Evolutionary conservation across 2,888 invertebrate genomes (phyloP).

Genomic region (Physocephala rufipes): DNA sequence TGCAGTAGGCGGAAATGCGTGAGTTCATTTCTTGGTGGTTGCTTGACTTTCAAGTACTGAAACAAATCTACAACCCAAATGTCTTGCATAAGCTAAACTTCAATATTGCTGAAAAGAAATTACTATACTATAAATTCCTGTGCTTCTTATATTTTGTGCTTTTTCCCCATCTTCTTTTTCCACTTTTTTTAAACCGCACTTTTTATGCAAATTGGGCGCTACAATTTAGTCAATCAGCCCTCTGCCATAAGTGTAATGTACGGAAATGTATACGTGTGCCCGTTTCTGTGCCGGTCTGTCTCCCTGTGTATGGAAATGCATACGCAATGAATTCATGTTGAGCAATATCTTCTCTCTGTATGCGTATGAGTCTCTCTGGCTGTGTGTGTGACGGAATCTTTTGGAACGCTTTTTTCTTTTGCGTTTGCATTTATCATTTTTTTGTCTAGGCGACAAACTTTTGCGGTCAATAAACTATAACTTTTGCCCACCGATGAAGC

Average conservation of each 20-base stretch:
- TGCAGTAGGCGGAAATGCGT: constrained; percentile 19
- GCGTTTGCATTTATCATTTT: not conserved
- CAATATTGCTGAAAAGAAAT: too few relatives aligned
- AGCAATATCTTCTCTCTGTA: not conserved
- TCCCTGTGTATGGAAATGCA: not conserved
- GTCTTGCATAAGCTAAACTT: too few relatives aligned
- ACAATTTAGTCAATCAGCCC: too few relatives aligned
- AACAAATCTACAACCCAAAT: too few relatives aligned
- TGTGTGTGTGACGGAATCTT: not conserved
- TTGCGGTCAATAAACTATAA: constrained; percentile 40
- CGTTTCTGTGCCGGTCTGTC: not conserved
- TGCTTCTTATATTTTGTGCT: too few relatives aligned
- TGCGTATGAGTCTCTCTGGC: not conserved
- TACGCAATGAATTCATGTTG: not conserved
- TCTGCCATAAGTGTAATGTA: too few relatives aligned
- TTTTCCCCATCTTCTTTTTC: too few relatives aligned
- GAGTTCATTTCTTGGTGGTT: not conserved
- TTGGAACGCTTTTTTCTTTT: not conserved
- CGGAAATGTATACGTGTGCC: too few relatives aligned
- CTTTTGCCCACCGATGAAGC: constrained; percentile 5
- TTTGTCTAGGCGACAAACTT: constrained; percentile 24
- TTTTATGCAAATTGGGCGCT: too few relatives aligned
- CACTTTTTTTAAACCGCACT: too few relatives aligned
- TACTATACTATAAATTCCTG: too few relatives aligned
- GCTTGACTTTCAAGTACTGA: too few relatives aligned